These are phyloP conservation scores for Telmatochromis sp. DNA, from an alignment of 2,113 vertebrate genomes.

Conservation along the genomic window DNA sequence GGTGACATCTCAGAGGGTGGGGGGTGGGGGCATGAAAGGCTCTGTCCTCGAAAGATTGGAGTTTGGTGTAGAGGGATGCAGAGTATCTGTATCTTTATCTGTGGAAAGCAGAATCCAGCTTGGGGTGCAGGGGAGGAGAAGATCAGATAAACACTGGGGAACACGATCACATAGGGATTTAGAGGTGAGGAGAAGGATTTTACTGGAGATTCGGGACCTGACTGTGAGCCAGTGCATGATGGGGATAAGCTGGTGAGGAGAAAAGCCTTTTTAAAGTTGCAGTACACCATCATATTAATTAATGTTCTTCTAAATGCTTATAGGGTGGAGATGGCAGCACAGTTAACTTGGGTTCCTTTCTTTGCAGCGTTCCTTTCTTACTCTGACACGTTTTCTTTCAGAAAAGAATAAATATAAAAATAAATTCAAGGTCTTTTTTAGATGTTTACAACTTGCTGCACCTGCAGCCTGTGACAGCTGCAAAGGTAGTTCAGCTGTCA, in stretches of 20 bases:
- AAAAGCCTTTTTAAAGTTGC: neutral
- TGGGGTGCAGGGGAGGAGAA: neutral
- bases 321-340: neutral
- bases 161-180: neutral
- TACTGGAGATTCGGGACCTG: neutral
- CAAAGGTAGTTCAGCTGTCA: neutral
- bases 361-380: neutral
- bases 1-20: neutral
- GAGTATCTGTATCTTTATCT: neutral
- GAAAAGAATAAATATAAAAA: neutral
- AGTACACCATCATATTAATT: neutral
- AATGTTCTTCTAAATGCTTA: neutral
- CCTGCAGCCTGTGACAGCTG: neutral
- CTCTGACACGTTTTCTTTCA: neutral
- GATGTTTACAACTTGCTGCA: neutral
- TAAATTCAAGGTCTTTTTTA: neutral
- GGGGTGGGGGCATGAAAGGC: neutral
- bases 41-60: neutral
- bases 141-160: neutral
- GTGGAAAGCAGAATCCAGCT: neutral
- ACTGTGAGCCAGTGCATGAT: neutral
- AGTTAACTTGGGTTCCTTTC: neutral
- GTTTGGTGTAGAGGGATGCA: neutral
- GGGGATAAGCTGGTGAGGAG: neutral
- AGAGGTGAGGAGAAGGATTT: neutral